Evolutionary conservation across 2,888 invertebrate genomes (phyloP).

Genomic region (Ryuthela nishihirai): DNA sequence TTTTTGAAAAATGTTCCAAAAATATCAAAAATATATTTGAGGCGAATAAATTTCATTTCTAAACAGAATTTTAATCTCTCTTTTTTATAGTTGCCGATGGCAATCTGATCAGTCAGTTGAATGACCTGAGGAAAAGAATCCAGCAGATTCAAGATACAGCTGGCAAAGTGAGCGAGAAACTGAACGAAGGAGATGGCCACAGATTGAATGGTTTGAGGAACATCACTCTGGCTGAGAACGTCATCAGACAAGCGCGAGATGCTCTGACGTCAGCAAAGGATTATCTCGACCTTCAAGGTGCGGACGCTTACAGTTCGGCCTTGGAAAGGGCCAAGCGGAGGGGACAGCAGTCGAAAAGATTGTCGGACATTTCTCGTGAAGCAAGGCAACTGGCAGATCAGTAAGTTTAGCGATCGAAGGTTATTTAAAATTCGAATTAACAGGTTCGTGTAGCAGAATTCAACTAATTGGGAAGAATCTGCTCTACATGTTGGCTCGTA

Average conservation of each 20-base stretch:
- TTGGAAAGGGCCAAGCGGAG: conserved; percentile 73
- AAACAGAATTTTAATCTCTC: conserved; percentile 31
- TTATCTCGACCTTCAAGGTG: conserved; percentile 76
- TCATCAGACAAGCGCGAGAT: conserved; percentile 63
- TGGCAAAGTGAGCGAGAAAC: conserved; percentile 58
- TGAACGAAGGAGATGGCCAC: conserved; percentile 56
- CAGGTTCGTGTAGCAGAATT: not conserved
- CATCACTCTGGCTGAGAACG: conserved; percentile 62
- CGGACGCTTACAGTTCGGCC: conserved; percentile 72
- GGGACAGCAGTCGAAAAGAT: conserved; percentile 87
- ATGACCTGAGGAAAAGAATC: conserved; percentile 62
- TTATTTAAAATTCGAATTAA: not conserved
- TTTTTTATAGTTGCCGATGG: conserved; percentile 60
- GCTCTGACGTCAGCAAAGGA: conserved; percentile 70
- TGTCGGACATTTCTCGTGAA: conserved; percentile 85
- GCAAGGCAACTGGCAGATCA: conserved; percentile 77
- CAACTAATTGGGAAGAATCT: not conserved
- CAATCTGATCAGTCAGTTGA: conserved; percentile 67
- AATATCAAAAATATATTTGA: too few relatives aligned
- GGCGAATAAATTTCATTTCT: not conserved
- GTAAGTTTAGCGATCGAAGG: conserved; percentile 55
- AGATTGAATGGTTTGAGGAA: conserved; percentile 61
- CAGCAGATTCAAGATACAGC: conserved; percentile 58
- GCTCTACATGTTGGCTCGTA: not conserved
- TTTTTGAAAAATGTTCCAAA: too few relatives aligned